These are phyloP conservation scores for Papilio dardanus DNA, from an alignment of 1,140 invertebrate species.

Conservation along the genomic window DNA sequence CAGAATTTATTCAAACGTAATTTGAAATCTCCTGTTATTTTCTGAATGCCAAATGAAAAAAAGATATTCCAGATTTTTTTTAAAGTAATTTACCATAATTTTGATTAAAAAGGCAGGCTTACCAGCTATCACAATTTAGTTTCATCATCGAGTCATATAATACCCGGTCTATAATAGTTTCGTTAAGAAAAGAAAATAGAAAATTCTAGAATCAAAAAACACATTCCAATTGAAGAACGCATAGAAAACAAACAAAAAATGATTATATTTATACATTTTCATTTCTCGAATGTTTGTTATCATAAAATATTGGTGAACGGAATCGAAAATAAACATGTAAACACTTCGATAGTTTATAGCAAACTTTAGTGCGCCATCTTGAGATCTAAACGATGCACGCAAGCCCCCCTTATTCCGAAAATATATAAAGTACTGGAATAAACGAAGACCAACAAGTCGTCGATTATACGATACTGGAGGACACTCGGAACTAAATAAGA, in stretches of 20 bases:
- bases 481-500: no score
- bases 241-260: background rate
- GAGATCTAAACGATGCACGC: background rate
- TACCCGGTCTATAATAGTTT: background rate
- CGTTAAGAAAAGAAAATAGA: background rate
- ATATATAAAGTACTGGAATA: no score
- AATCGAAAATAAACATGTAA: slow-evolving; percentile 19
- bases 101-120: no score
- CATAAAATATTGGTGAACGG: slow-evolving; percentile 9
- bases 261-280: slow-evolving; percentile 2
- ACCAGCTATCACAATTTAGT: no score
- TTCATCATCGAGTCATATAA: no score
- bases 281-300: background rate
- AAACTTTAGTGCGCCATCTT: slow-evolving; percentile 3
- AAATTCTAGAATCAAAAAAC: background rate
- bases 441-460: no score
- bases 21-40: background rate
- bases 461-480: no score
- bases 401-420: no score
- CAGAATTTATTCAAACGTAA: background rate
- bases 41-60: background rate
- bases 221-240: background rate
- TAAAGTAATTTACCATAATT: no score
- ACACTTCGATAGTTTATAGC: background rate
- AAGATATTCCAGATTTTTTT: background rate